These are phyloP conservation scores for Eira barbara DNA, from an alignment of 2,113 vertebrate genomes.

Conservation along the genomic window DNA sequence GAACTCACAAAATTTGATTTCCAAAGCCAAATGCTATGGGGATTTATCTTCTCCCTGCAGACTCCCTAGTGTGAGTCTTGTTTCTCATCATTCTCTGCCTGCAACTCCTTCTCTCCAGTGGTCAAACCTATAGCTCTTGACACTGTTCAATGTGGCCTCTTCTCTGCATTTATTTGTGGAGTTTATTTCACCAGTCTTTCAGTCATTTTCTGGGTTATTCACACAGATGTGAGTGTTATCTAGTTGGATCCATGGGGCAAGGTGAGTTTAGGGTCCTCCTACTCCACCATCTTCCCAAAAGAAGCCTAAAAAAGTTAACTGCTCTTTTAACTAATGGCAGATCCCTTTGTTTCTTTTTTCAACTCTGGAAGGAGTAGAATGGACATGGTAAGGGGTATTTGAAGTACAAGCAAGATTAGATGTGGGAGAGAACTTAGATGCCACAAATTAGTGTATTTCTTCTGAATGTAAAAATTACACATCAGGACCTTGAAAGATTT, in stretches of 20 bases:
- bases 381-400: not conserved
- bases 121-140: not conserved
- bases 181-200: not conserved
- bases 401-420: not conserved
- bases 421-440: not conserved
- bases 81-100: not conserved
- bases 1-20: not conserved
- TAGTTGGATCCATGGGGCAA: not conserved
- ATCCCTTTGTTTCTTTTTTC: not conserved
- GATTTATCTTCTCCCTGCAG: not conserved
- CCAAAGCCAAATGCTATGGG: not conserved
- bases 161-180: not conserved
- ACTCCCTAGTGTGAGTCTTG: not conserved
- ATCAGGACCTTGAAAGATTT: not conserved
- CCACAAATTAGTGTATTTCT: not conserved
- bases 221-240: not conserved
- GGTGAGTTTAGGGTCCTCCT: not conserved
- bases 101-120: not conserved
- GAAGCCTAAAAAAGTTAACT: not conserved
- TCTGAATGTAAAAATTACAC: not conserved
- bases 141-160: not conserved
- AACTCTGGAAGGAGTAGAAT: not conserved
- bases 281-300: not conserved
- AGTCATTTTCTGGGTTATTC: not conserved
- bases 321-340: not conserved